Base-by-base conservation (phyloP, 2,797 vertebrate species). In the Anableps anableps region DNA sequence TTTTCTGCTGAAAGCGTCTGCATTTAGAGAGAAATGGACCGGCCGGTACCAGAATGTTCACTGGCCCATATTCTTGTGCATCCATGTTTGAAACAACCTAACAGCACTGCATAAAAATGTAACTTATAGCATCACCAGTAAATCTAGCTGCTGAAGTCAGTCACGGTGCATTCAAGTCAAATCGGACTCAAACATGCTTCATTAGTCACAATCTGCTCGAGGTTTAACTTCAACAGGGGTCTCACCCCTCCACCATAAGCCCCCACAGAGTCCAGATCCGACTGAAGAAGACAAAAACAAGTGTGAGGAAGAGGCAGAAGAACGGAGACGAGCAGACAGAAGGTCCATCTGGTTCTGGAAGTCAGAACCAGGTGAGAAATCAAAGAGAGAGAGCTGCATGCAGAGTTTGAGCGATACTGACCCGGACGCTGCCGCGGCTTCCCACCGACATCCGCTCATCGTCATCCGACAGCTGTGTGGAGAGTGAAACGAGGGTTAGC, bases 401-500 rank as follows among this genome's bases (percentile, higher is more conserved):
- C 23, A 58, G 17, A 72, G 23, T 13, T 26, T 26, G 64, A 66
- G 9, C 3, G 83, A 90, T 96, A 99, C 98, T 97, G 93, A 99
- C 98, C 98, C 96, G 94, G 85, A 96, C 91, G 84, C 96, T 99
- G 93, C 97, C 95, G 21, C 96, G 96, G 93, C 97, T 98, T 82
- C 97, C 97, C 94, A 97, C 96, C 34, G 98, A 98, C 95, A 97
- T 92, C 89, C 92, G 95, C 85, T 99, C 98, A 76, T 99, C 98
- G 62, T 99, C 97, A 71, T 99, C 98, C 3, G 97, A 98, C 75
- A 96, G 96, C 98, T 99, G 94, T 99, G 94, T 34, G 90, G 75
- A 92, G 78, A 89, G 71, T 29, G 75, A 90, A 74, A 87, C 8
- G 78, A 36, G 21, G 71, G 74, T 91, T 86, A 88, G 80, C 21